phyloP scores from a whole-genome alignment of 2,797 vertebrate species.

The Myotis pilosus region DNA sequence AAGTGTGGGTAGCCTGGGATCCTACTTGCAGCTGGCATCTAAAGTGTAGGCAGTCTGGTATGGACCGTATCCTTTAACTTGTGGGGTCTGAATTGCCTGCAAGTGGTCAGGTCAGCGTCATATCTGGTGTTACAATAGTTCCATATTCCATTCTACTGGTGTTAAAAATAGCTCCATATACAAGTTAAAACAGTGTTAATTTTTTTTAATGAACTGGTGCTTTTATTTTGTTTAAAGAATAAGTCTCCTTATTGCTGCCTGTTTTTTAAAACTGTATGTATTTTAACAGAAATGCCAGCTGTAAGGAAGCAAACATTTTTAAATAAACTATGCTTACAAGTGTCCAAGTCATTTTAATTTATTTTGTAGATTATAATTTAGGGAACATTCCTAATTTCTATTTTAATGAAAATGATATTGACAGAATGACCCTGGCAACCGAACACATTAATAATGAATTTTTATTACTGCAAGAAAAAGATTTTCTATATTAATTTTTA shows the following conservation, averaged over 20 bases:
- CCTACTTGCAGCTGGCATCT: not conserved
- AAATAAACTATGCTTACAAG: conserved; percentile 6
- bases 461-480: not conserved
- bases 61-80: not conserved
- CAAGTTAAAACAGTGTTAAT: not conserved
- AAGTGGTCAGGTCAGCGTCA: not conserved
- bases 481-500: not conserved
- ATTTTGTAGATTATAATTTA: conserved; percentile 40
- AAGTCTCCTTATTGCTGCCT: not conserved
- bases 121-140: not conserved
- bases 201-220: not conserved
- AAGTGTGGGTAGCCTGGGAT: not conserved
- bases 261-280: not conserved
- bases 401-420: conserved; percentile 46
- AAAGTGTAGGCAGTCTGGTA: not conserved
- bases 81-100: not conserved
- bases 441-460: conserved; percentile 26
- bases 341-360: conserved; percentile 48
- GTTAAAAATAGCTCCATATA: not conserved
- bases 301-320: conserved; percentile 32
- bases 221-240: not conserved
- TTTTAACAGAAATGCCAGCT: conserved; percentile 30
- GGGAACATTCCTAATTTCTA: not conserved
- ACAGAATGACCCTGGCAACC: conserved; percentile 9
- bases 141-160: not conserved